Conservation (phyloP, 2,888 invertebrate genomes). For the Lomographa bimaculata region DNA sequence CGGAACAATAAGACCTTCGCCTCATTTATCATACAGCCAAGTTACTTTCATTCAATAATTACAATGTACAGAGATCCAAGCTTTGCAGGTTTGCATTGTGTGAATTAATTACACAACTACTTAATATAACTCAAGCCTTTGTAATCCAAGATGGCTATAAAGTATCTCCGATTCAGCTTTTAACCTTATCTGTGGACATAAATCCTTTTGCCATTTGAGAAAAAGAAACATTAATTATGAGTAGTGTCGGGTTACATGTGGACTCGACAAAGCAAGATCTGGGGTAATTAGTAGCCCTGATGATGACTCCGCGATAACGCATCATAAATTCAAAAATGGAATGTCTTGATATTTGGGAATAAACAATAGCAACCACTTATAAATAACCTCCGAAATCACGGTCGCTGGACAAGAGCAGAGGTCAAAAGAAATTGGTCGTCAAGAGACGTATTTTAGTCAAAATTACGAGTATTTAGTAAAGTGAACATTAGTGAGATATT, state of each 20-base stretch:
- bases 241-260: constrained; percentile 48
- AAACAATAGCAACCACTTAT: constrained; percentile 36
- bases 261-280: constrained; percentile 42
- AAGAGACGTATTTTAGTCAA: constrained; percentile 56
- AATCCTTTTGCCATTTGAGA: constrained; percentile 38
- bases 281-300: constrained; percentile 56
- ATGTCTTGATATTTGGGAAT: constrained; percentile 30
- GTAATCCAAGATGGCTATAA: constrained; percentile 46
- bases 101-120: constrained; percentile 65
- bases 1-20: constrained; percentile 74
- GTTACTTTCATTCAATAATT: constrained; percentile 81
- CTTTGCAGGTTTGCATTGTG: constrained; percentile 54
- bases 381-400: constrained; percentile 24
- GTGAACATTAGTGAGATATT: constrained; percentile 64
- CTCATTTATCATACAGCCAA: constrained; percentile 81
- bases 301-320: constrained; percentile 41
- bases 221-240: constrained; percentile 39
- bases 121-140: constrained; percentile 54
- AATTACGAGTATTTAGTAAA: constrained; percentile 50
- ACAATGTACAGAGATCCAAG: constrained; percentile 69
- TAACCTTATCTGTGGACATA: constrained; percentile 36
- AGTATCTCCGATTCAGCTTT: constrained; percentile 36
- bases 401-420: constrained; percentile 19
- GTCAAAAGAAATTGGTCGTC: constrained; percentile 45
- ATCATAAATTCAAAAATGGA: constrained; percentile 32